Base-by-base conservation (phyloP, 2,113 vertebrate genomes). In the Caranx ignobilis region DNA sequence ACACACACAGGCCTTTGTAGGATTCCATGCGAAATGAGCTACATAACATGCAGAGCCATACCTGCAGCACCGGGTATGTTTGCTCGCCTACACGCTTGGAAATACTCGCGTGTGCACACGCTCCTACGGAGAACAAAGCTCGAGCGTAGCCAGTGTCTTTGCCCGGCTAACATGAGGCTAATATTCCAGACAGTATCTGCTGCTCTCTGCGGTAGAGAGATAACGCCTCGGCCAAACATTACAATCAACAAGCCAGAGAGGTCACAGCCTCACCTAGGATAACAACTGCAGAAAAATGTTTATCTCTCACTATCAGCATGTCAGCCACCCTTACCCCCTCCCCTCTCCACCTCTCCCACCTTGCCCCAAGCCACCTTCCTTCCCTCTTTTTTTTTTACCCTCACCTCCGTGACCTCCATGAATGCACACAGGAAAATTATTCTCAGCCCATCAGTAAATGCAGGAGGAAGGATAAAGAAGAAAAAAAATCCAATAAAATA, bases 291-390 rank as follows among this genome's bases (percentile, higher is more conserved):
- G 72, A 81, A 89, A 87, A 78, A 85, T 80, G 84, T 88, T 90
- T 89, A 89, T 90, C 91, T 87, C 74, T 71, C 41, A 0, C 82
- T 59, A 87, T 91, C 89, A 92, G 88, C 91, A 73, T 89, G 87
- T 87, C 86, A 71, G 77, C 83, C 76, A 57, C 80, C 81, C 62
- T 84, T 82, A 54, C 76, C 69, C 56, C 68, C 19, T 41, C 65
- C 75, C 41, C 77, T 10, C 16, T 26, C 74, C 72, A 47, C 72
- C 55, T 66, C 79, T 64, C 69, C 82, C 65, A 79, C 64, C 81
- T 81, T 34, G 67, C 81, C 84, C 69, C 75, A 18, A 35, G 71
- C 61, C 79, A 78, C 75, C 68, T 79, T 55, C 43, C 32, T 74
- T 68, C 41, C 71, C 26, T 16, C 21, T 18, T 52, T 34, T 41